Base-by-base conservation (phyloP, 2,113 vertebrate species). In the Sorex araneus region DNA sequence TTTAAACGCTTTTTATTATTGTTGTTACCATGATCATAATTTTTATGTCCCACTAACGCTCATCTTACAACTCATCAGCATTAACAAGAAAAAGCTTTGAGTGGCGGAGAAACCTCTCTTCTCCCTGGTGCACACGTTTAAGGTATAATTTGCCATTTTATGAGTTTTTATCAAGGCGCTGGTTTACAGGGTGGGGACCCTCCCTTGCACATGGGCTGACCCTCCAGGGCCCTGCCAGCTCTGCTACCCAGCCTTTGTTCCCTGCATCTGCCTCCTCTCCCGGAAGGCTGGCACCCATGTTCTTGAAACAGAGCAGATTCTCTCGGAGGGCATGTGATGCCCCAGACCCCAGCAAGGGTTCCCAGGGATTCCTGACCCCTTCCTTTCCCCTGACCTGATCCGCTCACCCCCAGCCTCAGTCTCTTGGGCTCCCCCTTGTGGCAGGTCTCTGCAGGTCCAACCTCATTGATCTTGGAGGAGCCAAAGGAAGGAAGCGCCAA, bases 1-100 rank as follows among this genome's bases (percentile, higher is more conserved):
- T 94, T 94, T 94, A 97, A 96, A 92, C 74, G 86, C 95, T 93
- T 97, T 97, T 97, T 95, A 97, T 96, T 96, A 94, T 94, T 96
- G 95, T 95, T 97, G 92, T 94, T 96, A 93, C 75, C 95, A 74
- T 63, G 94, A 95, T 92, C 91, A 81, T 96, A 94, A 97, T 92
- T 97, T 95, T 97, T 95, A 96, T 96, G 95, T 93, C 87, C 80
- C n/a, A 45, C 94, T 94, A 95, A 95, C 86, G 95, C 27, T 94
- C 54, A 81, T 92, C 87, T 95, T 94, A 95, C 83, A 93, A 89
- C 80, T 94, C 95, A 93, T 94, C 89, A 89, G 76, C 81, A 94
- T 93, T 86, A 94, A 96, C 83, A 89, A 94, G 94, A 87, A 89
- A 28, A 64, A 23, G 8, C 27, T 28, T 23, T 64, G 8, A 64